Base-by-base conservation (phyloP, 2,113 vertebrate genomes). In the Myotis davidii region DNA sequence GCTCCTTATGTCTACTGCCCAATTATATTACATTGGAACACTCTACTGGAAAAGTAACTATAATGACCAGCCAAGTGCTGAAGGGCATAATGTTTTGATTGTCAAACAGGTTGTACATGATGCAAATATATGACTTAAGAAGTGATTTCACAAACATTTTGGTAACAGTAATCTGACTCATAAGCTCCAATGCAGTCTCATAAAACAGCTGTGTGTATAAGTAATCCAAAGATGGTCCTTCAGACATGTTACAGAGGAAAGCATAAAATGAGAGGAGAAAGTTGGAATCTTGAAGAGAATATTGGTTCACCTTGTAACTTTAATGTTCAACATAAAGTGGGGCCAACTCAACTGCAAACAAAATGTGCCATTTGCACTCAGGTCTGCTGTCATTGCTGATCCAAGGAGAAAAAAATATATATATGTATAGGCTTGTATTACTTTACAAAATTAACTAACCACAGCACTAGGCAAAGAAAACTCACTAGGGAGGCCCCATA, bases 111-210 rank as follows among this genome's bases (percentile, higher is more conserved):
- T 98, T 98, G 98, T 98, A 98, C 98, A 98, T 98, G 98, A 98
- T 98, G 98, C 98, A 98, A 98, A 98, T 98, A 98, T 98, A 98
- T 98, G 98, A 99, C 98, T 98, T 98, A 88, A 99, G 98, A 98
- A 98, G 98, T 99, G 98, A 99, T 98, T 99, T 98, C 98, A 99
- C 98, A 98, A 99, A 98, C 98, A 98, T 98, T 98, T 98, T 98
- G 97, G 97, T 97, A 98, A 98, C 97, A 98, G 97, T 95, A 97
- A 98, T 98, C 98, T 99, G 98, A 99, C 98, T 99, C 98, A 99
- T 98, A 98, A 98, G 96, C 98, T 98, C 98, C 98, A 98, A 97
- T 96, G 98, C 3, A 97, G 98, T 97, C 98, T 98, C 98, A 97
- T 97, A 97, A 98, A 98, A 98, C 98, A 98, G 98, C 95, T 97